Percentiles rank a stretch among this genome's conserved stretches.
These are phyloP conservation scores for Bombus superbus DNA, from an alignment of 1,140 invertebrate genomes.

Conservation along the genomic window DNA sequence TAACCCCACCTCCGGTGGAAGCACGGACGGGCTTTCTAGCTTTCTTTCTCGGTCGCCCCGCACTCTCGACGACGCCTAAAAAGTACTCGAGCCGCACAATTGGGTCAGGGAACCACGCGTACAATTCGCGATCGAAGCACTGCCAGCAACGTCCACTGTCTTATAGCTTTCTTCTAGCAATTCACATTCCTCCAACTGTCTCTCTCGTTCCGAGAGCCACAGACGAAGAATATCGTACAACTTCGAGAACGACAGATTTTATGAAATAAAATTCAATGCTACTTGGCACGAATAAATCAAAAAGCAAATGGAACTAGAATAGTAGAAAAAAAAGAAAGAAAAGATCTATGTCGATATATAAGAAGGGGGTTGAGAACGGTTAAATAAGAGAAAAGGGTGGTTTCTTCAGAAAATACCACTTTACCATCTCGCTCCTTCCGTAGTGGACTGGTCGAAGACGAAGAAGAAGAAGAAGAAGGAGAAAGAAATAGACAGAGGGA, in stretches of 20 bases:
- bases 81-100: conserved; percentile 38
- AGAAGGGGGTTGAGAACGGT: background rate
- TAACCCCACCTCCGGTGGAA: background rate
- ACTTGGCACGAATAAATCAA: too few species aligned
- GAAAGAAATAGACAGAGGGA: conserved; percentile 27
- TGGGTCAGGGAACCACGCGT: conserved; percentile 45
- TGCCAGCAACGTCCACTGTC: background rate
- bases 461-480: conserved; percentile 6
- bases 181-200: too few species aligned
- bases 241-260: too few species aligned
- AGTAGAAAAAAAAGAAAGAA: background rate
- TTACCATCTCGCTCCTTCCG: conserved; percentile 15
- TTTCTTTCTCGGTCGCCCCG: conserved; percentile 16
- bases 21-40: conserved; percentile 11
- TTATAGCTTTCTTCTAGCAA: background rate
- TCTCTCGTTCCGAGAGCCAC: too few species aligned
- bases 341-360: background rate
- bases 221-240: too few species aligned
- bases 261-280: background rate
- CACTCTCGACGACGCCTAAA: conserved; percentile 38
- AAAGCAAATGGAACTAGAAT: too few species aligned
- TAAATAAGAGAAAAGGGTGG: background rate
- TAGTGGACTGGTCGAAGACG: conserved; percentile 7
- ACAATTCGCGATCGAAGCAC: conserved; percentile 40
- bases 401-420: background rate